Evolutionary conservation across 2,113 vertebrate genomes (phyloP).

Genomic region (Nerophis lumbriciformis): DNA sequence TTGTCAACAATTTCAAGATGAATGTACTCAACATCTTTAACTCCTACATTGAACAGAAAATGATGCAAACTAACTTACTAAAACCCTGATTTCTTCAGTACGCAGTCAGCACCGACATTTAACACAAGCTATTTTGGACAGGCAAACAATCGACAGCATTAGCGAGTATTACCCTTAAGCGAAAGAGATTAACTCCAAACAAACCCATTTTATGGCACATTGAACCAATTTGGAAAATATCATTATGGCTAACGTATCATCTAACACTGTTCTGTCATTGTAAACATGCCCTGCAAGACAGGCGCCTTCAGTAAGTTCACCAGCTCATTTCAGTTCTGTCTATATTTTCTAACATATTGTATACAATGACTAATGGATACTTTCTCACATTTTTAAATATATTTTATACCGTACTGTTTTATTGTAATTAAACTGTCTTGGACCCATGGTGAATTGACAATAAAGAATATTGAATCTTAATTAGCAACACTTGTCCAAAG

Average conservation of each 20-base stretch:
- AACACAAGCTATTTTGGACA: background rate
- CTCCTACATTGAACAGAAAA: background rate
- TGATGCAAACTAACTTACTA: background rate
- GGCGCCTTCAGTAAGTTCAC: background rate
- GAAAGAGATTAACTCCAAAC: background rate
- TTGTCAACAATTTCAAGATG: no score
- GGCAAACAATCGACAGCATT: background rate
- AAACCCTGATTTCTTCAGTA: background rate
- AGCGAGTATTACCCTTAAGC: background rate
- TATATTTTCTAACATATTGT: no score
- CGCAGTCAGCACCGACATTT: background rate
- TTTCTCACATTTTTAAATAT: no score
- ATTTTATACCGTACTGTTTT: no score
- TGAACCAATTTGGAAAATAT: constrained; percentile 5
- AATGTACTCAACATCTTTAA: no score
- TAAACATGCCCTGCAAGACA: background rate
- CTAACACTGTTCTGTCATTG: background rate
- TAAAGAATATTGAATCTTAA: no score
- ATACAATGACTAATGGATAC: no score
- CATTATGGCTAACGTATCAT: background rate
- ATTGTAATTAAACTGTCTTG: no score
- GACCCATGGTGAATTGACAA: no score
- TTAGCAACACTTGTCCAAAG: no score
- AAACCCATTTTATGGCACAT: background rate
- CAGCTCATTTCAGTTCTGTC: background rate